Percentiles rank a stretch among this genome's conserved stretches.
These are phyloP conservation scores for Drosophila siamana DNA, from an alignment of 2,888 invertebrate genomes.

Conservation along the genomic window DNA sequence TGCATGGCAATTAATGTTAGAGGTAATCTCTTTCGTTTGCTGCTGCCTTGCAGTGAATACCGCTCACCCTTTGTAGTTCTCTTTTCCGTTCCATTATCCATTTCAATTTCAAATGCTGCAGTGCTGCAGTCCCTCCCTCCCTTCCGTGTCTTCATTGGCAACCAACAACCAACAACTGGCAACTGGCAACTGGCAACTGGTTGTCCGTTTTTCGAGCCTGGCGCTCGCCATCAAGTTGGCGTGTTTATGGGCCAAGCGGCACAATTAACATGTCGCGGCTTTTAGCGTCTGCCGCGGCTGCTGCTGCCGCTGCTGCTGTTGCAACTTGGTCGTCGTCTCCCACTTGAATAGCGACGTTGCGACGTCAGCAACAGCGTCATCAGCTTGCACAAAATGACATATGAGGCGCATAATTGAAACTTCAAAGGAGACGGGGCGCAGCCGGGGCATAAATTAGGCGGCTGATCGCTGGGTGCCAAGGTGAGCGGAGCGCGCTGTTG, in stretches of 20 bases:
- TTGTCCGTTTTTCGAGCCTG: constrained; percentile 57
- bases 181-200: constrained; percentile 36
- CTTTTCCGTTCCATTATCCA: constrained; percentile 22
- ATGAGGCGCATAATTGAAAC: constrained; percentile 82
- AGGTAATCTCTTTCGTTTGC: background rate
- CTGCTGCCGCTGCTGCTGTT: constrained; percentile 27
- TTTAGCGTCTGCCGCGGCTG: constrained; percentile 71
- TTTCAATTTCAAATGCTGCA: constrained; percentile 41
- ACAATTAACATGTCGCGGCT: constrained; percentile 83
- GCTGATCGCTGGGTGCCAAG: constrained; percentile 65
- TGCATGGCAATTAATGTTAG: background rate
- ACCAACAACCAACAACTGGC: constrained; percentile 26
- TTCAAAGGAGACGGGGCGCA: constrained; percentile 80
- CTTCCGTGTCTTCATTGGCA: background rate
- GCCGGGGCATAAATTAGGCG: constrained; percentile 77
- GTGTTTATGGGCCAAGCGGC: constrained; percentile 81
- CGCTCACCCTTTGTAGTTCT: background rate
- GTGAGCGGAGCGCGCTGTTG: constrained; percentile 46
- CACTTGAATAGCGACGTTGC: constrained; percentile 27
- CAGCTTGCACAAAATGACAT: constrained; percentile 80
- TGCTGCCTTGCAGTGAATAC: background rate
- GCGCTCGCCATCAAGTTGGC: constrained; percentile 82
- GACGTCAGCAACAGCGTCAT: constrained; percentile 23
- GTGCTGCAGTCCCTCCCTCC: constrained; percentile 1
- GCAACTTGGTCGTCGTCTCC: constrained; percentile 12